phyloP scores from a whole-genome alignment of 1,140 invertebrate species.

The Drosophila triauraria region DNA sequence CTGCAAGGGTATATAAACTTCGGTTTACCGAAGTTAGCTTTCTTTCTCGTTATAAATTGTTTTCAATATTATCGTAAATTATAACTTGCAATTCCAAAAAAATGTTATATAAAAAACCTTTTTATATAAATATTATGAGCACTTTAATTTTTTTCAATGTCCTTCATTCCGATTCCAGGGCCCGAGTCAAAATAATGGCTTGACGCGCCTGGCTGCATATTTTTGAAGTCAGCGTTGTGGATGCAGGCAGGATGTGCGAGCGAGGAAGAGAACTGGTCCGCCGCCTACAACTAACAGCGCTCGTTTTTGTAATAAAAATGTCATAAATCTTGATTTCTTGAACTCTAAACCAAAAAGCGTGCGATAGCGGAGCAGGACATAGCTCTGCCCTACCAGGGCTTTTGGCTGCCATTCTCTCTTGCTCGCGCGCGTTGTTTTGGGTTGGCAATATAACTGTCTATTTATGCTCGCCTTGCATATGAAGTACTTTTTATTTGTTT shows the following conservation, averaged over 20 bases:
- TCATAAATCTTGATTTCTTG: conserved; percentile 84
- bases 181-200: conserved; percentile 70
- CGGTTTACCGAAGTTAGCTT: no score
- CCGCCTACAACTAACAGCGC: conserved; percentile 69
- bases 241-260: conserved; percentile 22
- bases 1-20: no score
- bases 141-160: background rate
- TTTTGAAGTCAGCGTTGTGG: conserved; percentile 69
- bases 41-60: no score
- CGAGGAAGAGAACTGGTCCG: conserved; percentile 21
- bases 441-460: conserved; percentile 77
- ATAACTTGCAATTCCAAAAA: no score
- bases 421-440: conserved; percentile 21
- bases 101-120: no score
- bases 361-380: conserved; percentile 60
- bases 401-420: conserved; percentile 1
- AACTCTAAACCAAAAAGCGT: conserved; percentile 77
- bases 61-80: no score
- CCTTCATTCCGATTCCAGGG: conserved; percentile 29
- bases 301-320: conserved; percentile 84
- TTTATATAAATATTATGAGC: no score
- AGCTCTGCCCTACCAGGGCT: conserved; percentile 1
- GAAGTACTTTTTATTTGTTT: conserved; percentile 81
- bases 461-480: conserved; percentile 74
- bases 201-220: conserved; percentile 78